Conservation (phyloP, 1,140 invertebrate species). For the Sarcophaga bullata region DNA sequence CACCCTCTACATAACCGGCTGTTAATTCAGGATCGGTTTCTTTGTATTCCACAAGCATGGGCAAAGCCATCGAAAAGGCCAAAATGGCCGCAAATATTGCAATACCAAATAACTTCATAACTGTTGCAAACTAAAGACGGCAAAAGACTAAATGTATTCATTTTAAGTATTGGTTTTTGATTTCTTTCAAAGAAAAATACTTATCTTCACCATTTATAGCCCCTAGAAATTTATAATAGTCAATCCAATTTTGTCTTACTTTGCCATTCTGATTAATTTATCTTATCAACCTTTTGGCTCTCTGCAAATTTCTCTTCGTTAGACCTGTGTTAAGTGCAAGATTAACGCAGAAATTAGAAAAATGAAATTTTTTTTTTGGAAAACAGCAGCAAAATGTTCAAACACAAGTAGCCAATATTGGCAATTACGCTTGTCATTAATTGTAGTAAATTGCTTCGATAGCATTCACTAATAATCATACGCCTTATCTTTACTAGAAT, state of each 20-base stretch:
- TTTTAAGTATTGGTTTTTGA: too few relatives aligned
- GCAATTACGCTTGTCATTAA: not conserved
- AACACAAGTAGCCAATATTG: not conserved
- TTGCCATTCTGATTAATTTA: too few relatives aligned
- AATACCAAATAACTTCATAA: slow-evolving; percentile 11
- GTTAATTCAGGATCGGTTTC: slow-evolving; percentile 50
- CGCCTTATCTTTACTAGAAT: not conserved
- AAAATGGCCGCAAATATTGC: not conserved
- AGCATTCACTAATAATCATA: not conserved
- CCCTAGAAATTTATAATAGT: too few relatives aligned
- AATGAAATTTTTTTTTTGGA: too few relatives aligned
- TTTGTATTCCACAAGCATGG: not conserved
- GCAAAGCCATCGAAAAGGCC: not conserved
- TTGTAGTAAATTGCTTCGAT: not conserved
- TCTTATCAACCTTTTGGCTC: too few relatives aligned
- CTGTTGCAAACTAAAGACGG: not conserved
- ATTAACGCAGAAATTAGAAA: too few relatives aligned
- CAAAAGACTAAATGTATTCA: too few relatives aligned
- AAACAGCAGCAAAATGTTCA: not conserved
- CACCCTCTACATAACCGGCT: slow-evolving; percentile 54
- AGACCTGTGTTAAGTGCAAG: too few relatives aligned
- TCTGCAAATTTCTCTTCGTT: too few relatives aligned
- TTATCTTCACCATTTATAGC: too few relatives aligned
- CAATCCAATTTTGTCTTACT: too few relatives aligned
- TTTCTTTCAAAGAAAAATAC: too few relatives aligned